A percentile compares a stretch with the other conserved stretches of the same genome.
Conservation (phyloP, 2,113 vertebrate species). For the Candoia aspera region DNA sequence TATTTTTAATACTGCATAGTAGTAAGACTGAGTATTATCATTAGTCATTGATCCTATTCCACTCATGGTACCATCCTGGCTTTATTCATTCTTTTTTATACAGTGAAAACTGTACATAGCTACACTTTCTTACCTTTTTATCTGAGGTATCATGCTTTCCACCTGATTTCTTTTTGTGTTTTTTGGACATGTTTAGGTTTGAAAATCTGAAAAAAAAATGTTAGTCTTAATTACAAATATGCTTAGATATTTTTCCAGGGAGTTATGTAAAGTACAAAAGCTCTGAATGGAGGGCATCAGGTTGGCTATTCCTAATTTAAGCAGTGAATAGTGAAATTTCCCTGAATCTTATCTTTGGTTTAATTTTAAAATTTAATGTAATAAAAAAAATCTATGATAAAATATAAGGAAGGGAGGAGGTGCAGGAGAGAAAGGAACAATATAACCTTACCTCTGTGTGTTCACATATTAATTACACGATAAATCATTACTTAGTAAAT, state of each 20-base stretch:
- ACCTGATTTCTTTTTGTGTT: conserved; percentile 50
- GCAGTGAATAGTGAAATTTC: neutral
- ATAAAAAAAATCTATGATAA: neutral
- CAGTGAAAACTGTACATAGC: neutral
- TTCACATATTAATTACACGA: neutral
- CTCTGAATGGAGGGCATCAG: neutral
- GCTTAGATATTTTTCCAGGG: neutral
- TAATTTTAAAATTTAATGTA: neutral
- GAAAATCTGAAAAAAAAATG: conserved; percentile 32
- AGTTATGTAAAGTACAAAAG: neutral
- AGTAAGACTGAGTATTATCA: neutral
- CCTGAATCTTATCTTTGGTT: neutral
- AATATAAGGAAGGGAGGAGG: neutral
- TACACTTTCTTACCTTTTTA: conserved; percentile 54
- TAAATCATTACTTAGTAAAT: neutral
- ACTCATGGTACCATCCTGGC: neutral
- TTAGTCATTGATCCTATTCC: neutral
- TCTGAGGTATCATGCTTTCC: conserved; percentile 45
- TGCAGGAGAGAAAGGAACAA: neutral
- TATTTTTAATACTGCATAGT: neutral
- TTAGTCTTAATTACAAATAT: neutral
- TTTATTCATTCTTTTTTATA: neutral
- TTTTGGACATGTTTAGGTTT: conserved; percentile 59
- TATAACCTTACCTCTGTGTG: neutral
- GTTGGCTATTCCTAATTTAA: accelerated